phyloP scores from a whole-genome alignment of 2,113 vertebrate genomes.

The Onychostoma macrolepis region DNA sequence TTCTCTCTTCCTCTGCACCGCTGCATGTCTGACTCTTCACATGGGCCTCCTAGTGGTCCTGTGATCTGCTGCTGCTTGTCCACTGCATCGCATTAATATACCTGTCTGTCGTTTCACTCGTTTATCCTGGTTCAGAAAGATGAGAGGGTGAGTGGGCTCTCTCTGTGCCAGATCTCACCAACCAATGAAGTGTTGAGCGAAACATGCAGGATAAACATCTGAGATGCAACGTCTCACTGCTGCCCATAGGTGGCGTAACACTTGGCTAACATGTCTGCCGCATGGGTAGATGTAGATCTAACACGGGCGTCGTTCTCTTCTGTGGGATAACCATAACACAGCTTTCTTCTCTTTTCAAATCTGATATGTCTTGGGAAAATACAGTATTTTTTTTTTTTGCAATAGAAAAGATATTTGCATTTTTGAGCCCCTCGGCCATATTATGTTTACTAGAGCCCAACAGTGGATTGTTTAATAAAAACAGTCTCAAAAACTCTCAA shows the following conservation, averaged over 20 bases:
- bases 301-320: slow-evolving; percentile 55
- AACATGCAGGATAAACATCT: slow-evolving; percentile 79
- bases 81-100: slow-evolving; percentile 59
- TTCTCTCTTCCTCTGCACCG: slow-evolving; percentile 68
- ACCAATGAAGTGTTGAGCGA: slow-evolving; percentile 24
- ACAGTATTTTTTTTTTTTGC: not conserved
- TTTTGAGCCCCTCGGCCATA: not conserved
- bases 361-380: not conserved
- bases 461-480: not conserved
- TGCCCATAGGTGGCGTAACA: slow-evolving; percentile 58
- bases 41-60: slow-evolving; percentile 65
- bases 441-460: not conserved
- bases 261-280: slow-evolving; percentile 64
- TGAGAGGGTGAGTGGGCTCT: not conserved
- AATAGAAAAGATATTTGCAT: not conserved
- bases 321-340: slow-evolving; percentile 55
- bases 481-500: not conserved
- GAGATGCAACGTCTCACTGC: slow-evolving; percentile 72
- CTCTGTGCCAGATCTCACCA: slow-evolving; percentile 45
- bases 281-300: slow-evolving; percentile 69
- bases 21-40: slow-evolving; percentile 66
- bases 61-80: slow-evolving; percentile 62
- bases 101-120: slow-evolving; percentile 60
- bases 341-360: not conserved
- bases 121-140: slow-evolving; percentile 76